Percentiles rank a stretch among this genome's conserved stretches.
Evolutionary conservation across 2,888 invertebrate species (phyloP).

Genomic region (Cepaea hortensis): DNA sequence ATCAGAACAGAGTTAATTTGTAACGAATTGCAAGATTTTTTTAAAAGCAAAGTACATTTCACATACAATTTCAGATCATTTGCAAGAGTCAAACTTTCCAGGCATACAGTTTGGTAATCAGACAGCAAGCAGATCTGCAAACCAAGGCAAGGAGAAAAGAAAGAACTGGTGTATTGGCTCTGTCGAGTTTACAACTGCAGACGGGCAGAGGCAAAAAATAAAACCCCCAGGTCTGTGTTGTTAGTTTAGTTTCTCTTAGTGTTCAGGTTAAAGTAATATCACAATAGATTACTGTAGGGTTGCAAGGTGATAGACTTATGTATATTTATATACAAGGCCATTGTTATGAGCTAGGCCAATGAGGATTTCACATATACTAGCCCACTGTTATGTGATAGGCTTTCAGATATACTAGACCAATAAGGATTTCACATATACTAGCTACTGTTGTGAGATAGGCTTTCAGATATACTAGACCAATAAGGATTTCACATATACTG

Average conservation of each 20-base stretch:
- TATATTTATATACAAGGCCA: too few relatives aligned
- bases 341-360: too few relatives aligned
- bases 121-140: slow-evolving; percentile 54
- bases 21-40: not conserved
- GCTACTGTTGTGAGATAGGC: too few relatives aligned
- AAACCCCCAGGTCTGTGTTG: slow-evolving; percentile 69
- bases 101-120: slow-evolving; percentile 41
- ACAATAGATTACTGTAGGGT: too few relatives aligned
- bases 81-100: not conserved
- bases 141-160: slow-evolving; percentile 66
- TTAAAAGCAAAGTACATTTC: not conserved
- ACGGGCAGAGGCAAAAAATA: slow-evolving; percentile 67
- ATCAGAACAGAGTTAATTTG: not conserved
- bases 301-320: too few relatives aligned
- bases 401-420: too few relatives aligned
- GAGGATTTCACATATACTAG: too few relatives aligned
- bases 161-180: slow-evolving; percentile 72
- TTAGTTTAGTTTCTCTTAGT: not conserved
- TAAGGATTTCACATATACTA: too few relatives aligned
- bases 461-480: too few relatives aligned
- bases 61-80: slow-evolving; percentile 23
- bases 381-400: too few relatives aligned
- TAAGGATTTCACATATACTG: too few relatives aligned
- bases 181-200: slow-evolving; percentile 71
- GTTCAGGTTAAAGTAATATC: too few relatives aligned